A percentile compares a stretch with the other conserved stretches of the same genome.
Evolutionary conservation across 1,140 invertebrate genomes (phyloP).

Genomic region (Drosophila insularis): DNA sequence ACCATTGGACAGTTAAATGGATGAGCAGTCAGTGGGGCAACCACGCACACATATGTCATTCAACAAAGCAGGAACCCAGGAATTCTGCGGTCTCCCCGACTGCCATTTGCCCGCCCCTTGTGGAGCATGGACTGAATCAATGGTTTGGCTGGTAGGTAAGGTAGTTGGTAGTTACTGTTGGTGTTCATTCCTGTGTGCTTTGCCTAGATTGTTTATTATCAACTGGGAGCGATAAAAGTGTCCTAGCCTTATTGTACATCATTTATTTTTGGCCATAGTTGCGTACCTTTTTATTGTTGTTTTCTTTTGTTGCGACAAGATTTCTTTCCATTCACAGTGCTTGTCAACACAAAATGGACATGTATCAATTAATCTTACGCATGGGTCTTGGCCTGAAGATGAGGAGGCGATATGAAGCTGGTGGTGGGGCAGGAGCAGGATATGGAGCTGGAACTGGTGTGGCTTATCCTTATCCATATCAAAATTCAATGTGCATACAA

Average conservation of each 20-base stretch:
- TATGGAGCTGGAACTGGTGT: slow-evolving; percentile 19
- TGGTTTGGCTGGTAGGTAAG: background rate
- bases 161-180: slow-evolving; percentile 14
- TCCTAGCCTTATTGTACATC: slow-evolving; percentile 74
- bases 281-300: slow-evolving; percentile 64
- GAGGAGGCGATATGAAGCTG: background rate
- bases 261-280: slow-evolving; percentile 72
- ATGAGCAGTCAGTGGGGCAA: slow-evolving; percentile 71
- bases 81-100: background rate
- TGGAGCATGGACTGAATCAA: background rate
- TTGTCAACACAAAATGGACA: slow-evolving; percentile 80
- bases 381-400: slow-evolving; percentile 4
- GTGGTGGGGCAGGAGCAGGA: slow-evolving; percentile 3
- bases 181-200: slow-evolving; percentile 24
- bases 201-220: slow-evolving; percentile 75
- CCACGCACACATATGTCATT: slow-evolving; percentile 71
- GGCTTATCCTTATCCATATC: slow-evolving; percentile 64
- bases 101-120: background rate
- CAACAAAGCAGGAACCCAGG: slow-evolving; percentile 48
- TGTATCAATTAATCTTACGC: slow-evolving; percentile 76
- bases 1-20: slow-evolving; percentile 60
- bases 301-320: slow-evolving; percentile 55
- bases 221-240: slow-evolving; percentile 76
- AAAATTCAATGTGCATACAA: slow-evolving; percentile 76
- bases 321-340: slow-evolving; percentile 64